phyloP scores from a whole-genome alignment of 2,797 vertebrate genomes.

The Tympanoctomys barrerae region DNA sequence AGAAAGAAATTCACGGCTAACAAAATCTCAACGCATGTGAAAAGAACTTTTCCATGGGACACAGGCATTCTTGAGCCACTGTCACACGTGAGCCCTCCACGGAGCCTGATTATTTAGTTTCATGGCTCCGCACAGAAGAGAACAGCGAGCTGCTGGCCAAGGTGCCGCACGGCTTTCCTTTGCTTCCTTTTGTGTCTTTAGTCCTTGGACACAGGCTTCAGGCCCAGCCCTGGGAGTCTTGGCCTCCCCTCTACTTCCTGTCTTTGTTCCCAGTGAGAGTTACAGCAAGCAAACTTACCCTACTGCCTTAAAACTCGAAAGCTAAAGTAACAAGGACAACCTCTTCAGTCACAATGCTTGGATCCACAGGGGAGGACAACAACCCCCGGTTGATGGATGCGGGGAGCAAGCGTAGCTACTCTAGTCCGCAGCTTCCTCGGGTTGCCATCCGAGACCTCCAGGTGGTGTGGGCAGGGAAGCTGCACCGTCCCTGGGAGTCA shows the following conservation, averaged over 20 bases:
- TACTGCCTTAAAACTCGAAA: neutral
- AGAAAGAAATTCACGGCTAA: neutral
- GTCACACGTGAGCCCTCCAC: neutral
- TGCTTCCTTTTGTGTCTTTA: neutral
- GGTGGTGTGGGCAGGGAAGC: neutral
- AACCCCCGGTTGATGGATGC: neutral
- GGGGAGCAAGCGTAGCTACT: neutral
- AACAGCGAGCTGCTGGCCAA: neutral
- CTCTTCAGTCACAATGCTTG: too few relatives aligned
- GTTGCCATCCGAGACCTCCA: neutral
- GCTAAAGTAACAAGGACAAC: neutral
- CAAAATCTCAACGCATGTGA: neutral
- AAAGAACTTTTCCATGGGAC: neutral
- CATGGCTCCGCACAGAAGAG: neutral
- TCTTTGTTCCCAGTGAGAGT: neutral
- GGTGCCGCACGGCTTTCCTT: neutral
- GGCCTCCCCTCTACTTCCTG: rapidly evolving
- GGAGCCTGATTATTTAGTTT: neutral
- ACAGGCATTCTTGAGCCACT: neutral
- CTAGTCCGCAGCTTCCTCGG: neutral
- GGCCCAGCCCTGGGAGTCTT: neutral
- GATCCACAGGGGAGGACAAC: neutral
- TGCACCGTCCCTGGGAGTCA: neutral
- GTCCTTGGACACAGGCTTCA: too few relatives aligned
- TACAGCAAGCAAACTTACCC: neutral